phyloP scores from a whole-genome alignment of 2,797 vertebrate species.

The Prionace glauca region DNA sequence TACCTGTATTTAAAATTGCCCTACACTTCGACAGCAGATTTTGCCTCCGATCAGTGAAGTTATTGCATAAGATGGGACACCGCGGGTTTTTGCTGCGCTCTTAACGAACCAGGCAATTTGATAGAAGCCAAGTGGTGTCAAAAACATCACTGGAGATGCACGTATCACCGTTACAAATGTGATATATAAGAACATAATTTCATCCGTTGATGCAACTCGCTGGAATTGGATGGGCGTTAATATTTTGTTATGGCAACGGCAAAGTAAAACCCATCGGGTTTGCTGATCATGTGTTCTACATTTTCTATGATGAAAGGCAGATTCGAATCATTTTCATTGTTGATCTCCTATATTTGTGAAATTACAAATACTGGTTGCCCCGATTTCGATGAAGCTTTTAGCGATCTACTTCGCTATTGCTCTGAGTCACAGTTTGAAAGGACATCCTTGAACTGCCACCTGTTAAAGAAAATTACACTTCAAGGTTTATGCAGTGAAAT shows the following conservation, averaged over 20 bases:
- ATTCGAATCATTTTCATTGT: background rate
- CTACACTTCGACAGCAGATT: too few relatives aligned
- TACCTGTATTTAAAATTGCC: too few relatives aligned
- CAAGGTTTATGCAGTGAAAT: background rate
- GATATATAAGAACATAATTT: background rate
- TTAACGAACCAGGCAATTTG: background rate
- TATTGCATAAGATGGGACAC: background rate
- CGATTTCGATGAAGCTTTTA: background rate
- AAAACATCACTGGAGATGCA: background rate
- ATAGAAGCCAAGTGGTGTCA: background rate
- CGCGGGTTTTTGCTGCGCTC: background rate
- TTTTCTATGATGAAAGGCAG: background rate
- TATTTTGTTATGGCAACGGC: background rate
- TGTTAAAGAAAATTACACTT: background rate
- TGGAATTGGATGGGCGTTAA: background rate
- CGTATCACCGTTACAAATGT: background rate
- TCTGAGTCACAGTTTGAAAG: background rate
- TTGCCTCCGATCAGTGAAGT: too few relatives aligned
- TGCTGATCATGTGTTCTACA: background rate
- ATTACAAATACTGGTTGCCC: background rate
- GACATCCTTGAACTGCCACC: background rate
- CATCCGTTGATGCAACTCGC: background rate
- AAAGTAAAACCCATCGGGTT: background rate
- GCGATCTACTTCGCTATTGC: background rate
- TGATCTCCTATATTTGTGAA: background rate